Percentiles rank a stretch among this genome's conserved stretches.
Evolutionary conservation across 2,797 vertebrate genomes (phyloP).

Genomic region (Xerus rutilus): DNA sequence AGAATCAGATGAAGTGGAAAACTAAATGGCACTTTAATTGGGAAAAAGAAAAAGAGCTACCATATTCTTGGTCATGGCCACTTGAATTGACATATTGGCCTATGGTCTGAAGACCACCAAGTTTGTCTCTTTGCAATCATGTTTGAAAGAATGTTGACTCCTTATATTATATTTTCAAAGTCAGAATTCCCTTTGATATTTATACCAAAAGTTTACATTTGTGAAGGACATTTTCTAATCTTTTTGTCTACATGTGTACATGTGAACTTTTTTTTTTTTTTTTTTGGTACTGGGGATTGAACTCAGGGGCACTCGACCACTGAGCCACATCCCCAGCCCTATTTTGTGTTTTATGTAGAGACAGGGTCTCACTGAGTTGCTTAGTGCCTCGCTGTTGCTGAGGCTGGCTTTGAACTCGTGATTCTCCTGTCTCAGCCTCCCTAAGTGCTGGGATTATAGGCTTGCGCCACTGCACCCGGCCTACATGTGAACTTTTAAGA

Average conservation of each 20-base stretch:
- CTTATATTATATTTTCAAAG: background rate
- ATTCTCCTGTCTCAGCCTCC: too few relatives aligned
- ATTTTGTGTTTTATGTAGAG: too few relatives aligned
- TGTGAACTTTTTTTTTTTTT: background rate
- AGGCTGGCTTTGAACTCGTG: too few relatives aligned
- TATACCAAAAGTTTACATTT: background rate
- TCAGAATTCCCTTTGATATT: slow-evolving; percentile 20
- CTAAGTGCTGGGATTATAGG: too few relatives aligned
- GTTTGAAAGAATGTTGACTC: slow-evolving; percentile 2
- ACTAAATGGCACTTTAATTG: slow-evolving; percentile 36
- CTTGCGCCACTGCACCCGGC: too few relatives aligned
- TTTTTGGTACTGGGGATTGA: too few relatives aligned
- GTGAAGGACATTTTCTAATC: background rate
- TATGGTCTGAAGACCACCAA: background rate
- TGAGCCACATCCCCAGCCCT: too few relatives aligned
- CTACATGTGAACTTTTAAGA: background rate
- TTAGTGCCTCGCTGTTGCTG: too few relatives aligned
- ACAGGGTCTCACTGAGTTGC: too few relatives aligned
- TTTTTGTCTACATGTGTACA: background rate
- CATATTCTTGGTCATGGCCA: background rate
- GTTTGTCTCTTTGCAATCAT: background rate
- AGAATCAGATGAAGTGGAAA: background rate
- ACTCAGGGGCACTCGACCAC: too few relatives aligned
- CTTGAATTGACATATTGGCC: background rate
- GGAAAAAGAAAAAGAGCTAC: background rate